A percentile compares a stretch with the other conserved stretches of the same genome.
phyloP scores from a whole-genome alignment of 2,113 vertebrate genomes.

The Caloenas nicobarica region DNA sequence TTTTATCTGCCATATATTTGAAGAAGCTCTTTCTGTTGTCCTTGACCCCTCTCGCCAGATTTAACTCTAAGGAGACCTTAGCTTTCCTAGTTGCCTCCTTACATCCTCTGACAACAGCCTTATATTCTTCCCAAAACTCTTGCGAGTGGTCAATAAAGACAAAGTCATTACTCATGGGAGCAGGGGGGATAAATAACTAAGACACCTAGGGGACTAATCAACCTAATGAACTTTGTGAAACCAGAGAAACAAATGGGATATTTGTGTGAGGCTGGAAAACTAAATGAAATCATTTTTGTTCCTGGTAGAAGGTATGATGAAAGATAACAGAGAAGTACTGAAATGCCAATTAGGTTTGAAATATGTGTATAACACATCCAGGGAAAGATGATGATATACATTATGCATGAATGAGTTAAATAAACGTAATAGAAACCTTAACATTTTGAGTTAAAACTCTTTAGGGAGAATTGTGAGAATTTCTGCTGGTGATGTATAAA shows the following conservation, averaged over 20 bases:
- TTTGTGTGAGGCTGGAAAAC: neutral
- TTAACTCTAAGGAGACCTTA: too few relatives aligned
- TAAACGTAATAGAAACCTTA: neutral
- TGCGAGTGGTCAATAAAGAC: neutral
- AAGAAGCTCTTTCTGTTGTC: too few relatives aligned
- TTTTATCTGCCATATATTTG: too few relatives aligned
- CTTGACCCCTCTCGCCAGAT: too few relatives aligned
- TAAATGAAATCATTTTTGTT: neutral
- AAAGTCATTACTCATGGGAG: neutral
- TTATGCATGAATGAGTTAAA: too few relatives aligned
- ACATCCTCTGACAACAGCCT: too few relatives aligned
- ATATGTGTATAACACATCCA: rapidly evolving
- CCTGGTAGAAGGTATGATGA: neutral
- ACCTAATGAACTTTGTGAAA: neutral
- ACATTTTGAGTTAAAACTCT: neutral
- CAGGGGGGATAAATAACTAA: neutral
- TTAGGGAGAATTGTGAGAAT: neutral
- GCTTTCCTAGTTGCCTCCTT: too few relatives aligned
- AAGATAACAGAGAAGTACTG: neutral
- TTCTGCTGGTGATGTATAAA: neutral
- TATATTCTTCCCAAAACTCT: too few relatives aligned
- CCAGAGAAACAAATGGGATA: neutral
- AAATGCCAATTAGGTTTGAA: neutral
- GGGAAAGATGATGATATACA: neutral
- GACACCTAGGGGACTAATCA: neutral